These are phyloP conservation scores for Thymelicus acteon DNA, from an alignment of 2,888 invertebrate species.

Conservation along the genomic window DNA sequence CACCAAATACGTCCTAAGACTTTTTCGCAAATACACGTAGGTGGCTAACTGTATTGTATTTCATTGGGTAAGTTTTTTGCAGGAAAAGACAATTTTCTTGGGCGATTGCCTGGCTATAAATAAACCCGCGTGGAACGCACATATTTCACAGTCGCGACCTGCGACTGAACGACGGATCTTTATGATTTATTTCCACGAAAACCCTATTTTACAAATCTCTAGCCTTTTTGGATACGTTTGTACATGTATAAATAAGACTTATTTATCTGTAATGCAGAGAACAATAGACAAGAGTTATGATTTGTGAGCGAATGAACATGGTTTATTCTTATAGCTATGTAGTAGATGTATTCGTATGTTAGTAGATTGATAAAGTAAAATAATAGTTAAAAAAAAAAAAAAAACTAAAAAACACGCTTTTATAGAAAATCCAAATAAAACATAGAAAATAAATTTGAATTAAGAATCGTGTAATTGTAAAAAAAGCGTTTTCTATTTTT, in stretches of 20 bases:
- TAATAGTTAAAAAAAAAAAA: too few relatives aligned
- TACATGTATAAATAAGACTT: slow-evolving; percentile 29
- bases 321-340: background rate
- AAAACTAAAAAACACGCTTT: too few relatives aligned
- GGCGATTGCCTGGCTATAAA: slow-evolving; percentile 60
- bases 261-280: slow-evolving; percentile 15
- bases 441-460: too few relatives aligned
- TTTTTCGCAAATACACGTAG: background rate
- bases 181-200: slow-evolving; percentile 62
- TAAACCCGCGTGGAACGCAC: slow-evolving; percentile 53
- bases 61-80: slow-evolving; percentile 29
- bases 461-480: too few relatives aligned
- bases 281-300: slow-evolving; percentile 11
- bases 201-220: slow-evolving; percentile 39
- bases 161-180: slow-evolving; percentile 62
- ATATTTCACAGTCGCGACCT: slow-evolving; percentile 65
- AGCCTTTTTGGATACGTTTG: slow-evolving; percentile 28
- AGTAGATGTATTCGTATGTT: background rate
- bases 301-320: background rate
- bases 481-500: too few relatives aligned
- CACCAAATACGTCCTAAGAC: background rate
- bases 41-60: slow-evolving; percentile 17
- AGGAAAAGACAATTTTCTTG: slow-evolving; percentile 38
- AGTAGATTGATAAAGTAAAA: too few relatives aligned
- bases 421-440: too few relatives aligned